Conservation (phyloP, 2,797 vertebrate genomes). For the Harpagifer antarcticus region DNA sequence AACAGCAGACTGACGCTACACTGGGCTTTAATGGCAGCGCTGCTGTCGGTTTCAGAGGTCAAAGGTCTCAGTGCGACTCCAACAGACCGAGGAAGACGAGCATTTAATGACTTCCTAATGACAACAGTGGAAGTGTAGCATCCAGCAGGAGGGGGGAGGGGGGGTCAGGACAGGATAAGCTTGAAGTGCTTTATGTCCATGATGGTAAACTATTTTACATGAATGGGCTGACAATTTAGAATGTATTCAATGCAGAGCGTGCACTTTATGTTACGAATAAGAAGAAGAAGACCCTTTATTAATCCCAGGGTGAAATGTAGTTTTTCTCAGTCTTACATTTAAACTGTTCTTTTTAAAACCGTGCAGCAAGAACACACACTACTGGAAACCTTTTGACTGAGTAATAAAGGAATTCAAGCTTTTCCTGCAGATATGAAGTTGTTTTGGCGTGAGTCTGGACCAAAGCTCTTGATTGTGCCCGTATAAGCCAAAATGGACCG, state of each 20-base stretch:
- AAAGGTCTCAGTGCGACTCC: slow-evolving; percentile 41
- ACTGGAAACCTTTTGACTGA: slow-evolving; percentile 9
- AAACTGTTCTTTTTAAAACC: neutral
- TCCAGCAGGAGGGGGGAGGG: neutral
- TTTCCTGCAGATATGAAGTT: slow-evolving; percentile 18
- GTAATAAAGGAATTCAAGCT: slow-evolving; percentile 5
- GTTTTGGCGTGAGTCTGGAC: slow-evolving; percentile 36
- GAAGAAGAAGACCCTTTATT: no score
- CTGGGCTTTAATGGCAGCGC: neutral
- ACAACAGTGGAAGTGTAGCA: slow-evolving; percentile 46
- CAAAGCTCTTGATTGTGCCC: slow-evolving; percentile 28
- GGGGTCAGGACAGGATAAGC: slow-evolving; percentile 23
- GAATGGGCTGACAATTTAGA: neutral
- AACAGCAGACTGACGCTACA: neutral
- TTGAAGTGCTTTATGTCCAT: neutral
- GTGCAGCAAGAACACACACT: neutral
- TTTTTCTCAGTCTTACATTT: neutral
- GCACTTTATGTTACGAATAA: neutral
- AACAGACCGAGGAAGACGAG: slow-evolving; percentile 46
- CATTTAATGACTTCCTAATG: slow-evolving; percentile 59
- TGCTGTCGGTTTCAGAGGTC: slow-evolving; percentile 46
- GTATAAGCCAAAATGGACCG: slow-evolving; percentile 51
- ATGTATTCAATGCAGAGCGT: neutral
- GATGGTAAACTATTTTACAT: slow-evolving; percentile 2
- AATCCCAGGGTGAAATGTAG: no score